Evolutionary conservation across 2,888 invertebrate species (phyloP), one percentile per base, ranked within the genome.

Genomic region (Drosophila sordidula): DNA sequence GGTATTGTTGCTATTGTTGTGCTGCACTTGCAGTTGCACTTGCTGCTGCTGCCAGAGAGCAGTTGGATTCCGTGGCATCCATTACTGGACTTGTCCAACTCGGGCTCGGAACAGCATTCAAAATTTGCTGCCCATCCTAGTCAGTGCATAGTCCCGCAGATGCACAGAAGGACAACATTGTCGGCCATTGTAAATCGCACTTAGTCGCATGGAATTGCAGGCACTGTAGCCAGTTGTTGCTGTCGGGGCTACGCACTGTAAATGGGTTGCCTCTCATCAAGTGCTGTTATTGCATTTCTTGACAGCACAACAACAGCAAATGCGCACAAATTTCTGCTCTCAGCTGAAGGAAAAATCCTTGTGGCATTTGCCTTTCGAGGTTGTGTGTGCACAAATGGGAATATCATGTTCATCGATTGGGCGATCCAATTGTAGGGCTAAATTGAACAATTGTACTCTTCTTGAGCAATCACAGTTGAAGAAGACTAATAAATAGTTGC

Each of bases 161-260:
- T n/a, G 4, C 55, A 16, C 52, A 14, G n/a, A 57, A 25, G 11
- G 6, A 41, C 50, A 46, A 34, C 56, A 63, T 70, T 72, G 63
- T 57, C 57, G 47, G 46, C 42, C 65, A 55, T 52, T 63, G 62
- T 68, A 64, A 69, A 66, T 74, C 59, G 62, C 57, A 81, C 80
- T 77, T 70, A 68, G 76, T 68, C 64, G 68, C 70, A 58, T 75
- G 65, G 61, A 71, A 65, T 62, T 73, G 67, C 66, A 49, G 34
- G 8, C 26, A 29, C 25, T 25, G 42, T 14, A 42, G 22, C 44
- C 44, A 45, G 42, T 57, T 63, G 50, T 16, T 36, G 52, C 22
- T 50, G 66, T 18, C 14, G 41, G 36, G 18, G 50, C 12, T 46
- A 42, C 26, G 56, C 36, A 44, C 34, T 57, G 62, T 39, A 47